phyloP scores from a whole-genome alignment of 1,140 invertebrate species.

The Formica selysi region DNA sequence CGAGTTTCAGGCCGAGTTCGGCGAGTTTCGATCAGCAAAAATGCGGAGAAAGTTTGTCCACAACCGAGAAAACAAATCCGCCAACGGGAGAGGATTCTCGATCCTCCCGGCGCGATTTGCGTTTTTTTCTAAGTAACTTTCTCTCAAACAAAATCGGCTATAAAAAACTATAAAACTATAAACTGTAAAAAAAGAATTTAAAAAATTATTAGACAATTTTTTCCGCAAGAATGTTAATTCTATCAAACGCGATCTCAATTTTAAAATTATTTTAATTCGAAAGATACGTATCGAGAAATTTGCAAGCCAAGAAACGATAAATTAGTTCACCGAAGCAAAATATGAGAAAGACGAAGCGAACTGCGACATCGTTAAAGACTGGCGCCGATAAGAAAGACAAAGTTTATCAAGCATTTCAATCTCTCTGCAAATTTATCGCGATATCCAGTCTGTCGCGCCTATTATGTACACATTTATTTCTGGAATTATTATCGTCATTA shows the following conservation, averaged over 20 bases:
- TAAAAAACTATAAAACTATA: too few species aligned
- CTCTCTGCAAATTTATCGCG: conserved; percentile 27
- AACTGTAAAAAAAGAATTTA: background rate
- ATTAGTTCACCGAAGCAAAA: conserved; percentile 1
- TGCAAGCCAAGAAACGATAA: background rate
- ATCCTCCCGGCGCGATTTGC: background rate
- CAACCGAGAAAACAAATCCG: conserved; percentile 5
- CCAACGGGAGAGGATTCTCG: background rate
- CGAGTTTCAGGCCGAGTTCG: conserved; percentile 46
- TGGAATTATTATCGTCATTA: background rate
- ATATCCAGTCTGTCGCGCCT: background rate
- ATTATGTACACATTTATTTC: conserved; percentile 1
- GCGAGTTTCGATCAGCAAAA: conserved; percentile 23
- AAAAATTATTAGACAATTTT: background rate
- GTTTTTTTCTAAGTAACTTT: background rate
- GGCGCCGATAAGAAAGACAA: conserved; percentile 35
- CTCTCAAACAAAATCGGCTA: background rate
- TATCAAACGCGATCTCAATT: too few species aligned
- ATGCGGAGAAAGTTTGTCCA: conserved; percentile 23
- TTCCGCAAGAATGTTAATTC: background rate
- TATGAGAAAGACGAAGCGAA: background rate
- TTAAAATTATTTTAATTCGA: background rate
- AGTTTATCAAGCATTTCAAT: conserved; percentile 33
- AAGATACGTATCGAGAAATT: background rate
- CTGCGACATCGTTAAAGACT: background rate